Conservation (phyloP, 2,888 invertebrate species). For the Macaria liturata region DNA sequence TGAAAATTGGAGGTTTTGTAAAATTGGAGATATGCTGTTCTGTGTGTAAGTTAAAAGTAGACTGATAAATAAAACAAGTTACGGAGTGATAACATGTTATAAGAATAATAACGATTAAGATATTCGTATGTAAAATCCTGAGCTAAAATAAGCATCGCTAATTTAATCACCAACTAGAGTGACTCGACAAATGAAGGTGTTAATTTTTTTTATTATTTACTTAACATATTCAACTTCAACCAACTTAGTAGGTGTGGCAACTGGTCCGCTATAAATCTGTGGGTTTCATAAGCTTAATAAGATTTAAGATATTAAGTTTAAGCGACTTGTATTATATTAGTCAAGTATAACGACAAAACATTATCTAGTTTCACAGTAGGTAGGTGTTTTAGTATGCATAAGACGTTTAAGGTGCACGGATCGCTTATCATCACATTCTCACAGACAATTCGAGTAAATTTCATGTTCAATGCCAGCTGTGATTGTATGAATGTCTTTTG, state of each 20-base stretch:
- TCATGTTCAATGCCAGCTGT: constrained; percentile 19
- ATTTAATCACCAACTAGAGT: constrained; percentile 10
- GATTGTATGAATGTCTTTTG: constrained; percentile 20
- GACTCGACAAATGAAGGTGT: constrained; percentile 14
- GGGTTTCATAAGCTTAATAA: constrained; percentile 16
- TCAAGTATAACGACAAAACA: constrained; percentile 19
- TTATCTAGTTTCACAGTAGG: constrained; percentile 13
- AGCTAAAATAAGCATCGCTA: constrained; percentile 6
- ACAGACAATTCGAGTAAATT: constrained; percentile 26
- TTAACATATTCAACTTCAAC: constrained; percentile 12
- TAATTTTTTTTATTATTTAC: constrained; percentile 20
- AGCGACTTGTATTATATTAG: constrained; percentile 15
- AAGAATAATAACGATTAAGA: too few species aligned
- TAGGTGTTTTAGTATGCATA: constrained; percentile 30
- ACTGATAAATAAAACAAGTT: too few species aligned
- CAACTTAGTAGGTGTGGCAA: constrained; percentile 22
- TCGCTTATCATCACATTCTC: constrained; percentile 22
- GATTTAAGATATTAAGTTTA: constrained; percentile 1
- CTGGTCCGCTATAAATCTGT: constrained; percentile 21
- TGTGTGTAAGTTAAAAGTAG: too few species aligned
- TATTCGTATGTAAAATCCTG: background rate
- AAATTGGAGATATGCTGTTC: too few species aligned
- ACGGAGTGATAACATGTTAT: too few species aligned
- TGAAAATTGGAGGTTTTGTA: too few species aligned
- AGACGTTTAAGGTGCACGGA: constrained; percentile 26